Evolutionary conservation across 2,113 vertebrate genomes (phyloP).

Genomic region (Toxotes jaculatrix): DNA sequence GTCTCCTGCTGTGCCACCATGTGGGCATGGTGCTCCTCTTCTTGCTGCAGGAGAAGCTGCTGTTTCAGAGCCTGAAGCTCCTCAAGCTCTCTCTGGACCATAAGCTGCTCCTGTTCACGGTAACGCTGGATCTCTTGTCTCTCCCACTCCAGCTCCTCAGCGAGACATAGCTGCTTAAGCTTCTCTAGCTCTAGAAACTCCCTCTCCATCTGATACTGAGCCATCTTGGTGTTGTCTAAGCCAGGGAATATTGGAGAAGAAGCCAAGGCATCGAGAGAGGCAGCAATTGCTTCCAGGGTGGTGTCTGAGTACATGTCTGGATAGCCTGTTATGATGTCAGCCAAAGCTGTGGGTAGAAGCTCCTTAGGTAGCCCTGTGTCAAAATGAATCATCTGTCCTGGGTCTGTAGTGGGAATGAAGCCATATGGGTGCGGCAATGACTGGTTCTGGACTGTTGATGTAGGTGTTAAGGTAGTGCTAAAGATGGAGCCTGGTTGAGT

Average conservation of each 20-base stretch:
- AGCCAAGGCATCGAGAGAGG: slow-evolving; percentile 83
- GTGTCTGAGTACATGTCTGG: slow-evolving; percentile 91
- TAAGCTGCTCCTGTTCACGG: slow-evolving; percentile 95
- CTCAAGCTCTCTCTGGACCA: slow-evolving; percentile 97
- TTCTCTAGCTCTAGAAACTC: slow-evolving; percentile 97
- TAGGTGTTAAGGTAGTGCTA: slow-evolving; percentile 87
- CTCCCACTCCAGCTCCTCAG: slow-evolving; percentile 98
- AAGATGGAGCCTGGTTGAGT: slow-evolving; percentile 98
- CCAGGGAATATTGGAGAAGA: slow-evolving; percentile 89
- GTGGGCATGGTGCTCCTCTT: slow-evolving; percentile 96
- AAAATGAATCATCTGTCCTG: slow-evolving; percentile 85
- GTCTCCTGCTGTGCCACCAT: slow-evolving; percentile 97
- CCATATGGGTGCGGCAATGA: slow-evolving; percentile 87
- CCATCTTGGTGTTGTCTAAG: slow-evolving; percentile 92
- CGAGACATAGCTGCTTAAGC: slow-evolving; percentile 96
- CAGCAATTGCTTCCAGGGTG: slow-evolving; percentile 90
- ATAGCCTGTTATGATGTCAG: slow-evolving; percentile 88
- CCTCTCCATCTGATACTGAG: slow-evolving; percentile 94
- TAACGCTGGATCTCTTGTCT: slow-evolving; percentile 98
- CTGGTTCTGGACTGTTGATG: slow-evolving; percentile 87
- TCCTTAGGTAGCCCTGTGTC: slow-evolving; percentile 87
- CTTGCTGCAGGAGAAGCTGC: slow-evolving; percentile 95
- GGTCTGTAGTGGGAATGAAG: slow-evolving; percentile 87
- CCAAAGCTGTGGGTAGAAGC: slow-evolving; percentile 85
- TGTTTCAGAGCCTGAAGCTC: slow-evolving; percentile 97